Percentiles rank a stretch among this genome's conserved stretches.
phyloP scores from a whole-genome alignment of 2,113 vertebrate species.

The Deroptyus accipitrinus region DNA sequence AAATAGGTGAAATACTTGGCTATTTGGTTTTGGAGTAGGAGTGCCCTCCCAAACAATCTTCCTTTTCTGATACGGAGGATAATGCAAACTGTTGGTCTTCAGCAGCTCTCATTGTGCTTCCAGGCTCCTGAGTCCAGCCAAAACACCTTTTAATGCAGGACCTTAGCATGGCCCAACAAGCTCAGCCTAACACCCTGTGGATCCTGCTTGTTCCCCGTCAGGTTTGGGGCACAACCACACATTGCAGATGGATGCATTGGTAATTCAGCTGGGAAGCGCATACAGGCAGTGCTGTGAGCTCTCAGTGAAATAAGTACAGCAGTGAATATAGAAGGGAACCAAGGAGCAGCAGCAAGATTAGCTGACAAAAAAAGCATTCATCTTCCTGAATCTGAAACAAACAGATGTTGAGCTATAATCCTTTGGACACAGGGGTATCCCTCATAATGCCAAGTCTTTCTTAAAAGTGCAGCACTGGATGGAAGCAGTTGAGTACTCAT shows the following conservation, averaged over 20 bases:
- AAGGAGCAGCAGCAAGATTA: not conserved
- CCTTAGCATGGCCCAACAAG: not conserved
- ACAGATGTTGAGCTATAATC: not conserved
- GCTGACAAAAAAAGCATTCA: not conserved
- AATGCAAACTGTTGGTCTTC: not conserved
- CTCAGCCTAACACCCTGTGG: not conserved
- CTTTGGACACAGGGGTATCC: not conserved
- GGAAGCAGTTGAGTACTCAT: not conserved
- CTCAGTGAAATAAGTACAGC: not conserved
- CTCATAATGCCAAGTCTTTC: not conserved
- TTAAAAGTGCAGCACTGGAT: not conserved
- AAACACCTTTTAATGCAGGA: not conserved
- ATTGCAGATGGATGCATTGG: not conserved
- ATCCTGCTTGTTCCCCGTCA: fast-evolving
- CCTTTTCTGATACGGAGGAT: not conserved
- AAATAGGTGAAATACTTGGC: not conserved
- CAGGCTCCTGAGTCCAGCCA: not conserved
- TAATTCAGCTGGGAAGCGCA: not conserved
- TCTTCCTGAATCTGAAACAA: not conserved
- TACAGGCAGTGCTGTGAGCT: not conserved
- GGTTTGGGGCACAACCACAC: not conserved
- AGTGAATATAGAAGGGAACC: not conserved
- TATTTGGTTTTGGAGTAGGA: not conserved
- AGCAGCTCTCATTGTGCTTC: not conserved
- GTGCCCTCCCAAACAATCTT: not conserved